Conservation (phyloP, 1,140 invertebrate species). For the Pogonus chalceus region DNA sequence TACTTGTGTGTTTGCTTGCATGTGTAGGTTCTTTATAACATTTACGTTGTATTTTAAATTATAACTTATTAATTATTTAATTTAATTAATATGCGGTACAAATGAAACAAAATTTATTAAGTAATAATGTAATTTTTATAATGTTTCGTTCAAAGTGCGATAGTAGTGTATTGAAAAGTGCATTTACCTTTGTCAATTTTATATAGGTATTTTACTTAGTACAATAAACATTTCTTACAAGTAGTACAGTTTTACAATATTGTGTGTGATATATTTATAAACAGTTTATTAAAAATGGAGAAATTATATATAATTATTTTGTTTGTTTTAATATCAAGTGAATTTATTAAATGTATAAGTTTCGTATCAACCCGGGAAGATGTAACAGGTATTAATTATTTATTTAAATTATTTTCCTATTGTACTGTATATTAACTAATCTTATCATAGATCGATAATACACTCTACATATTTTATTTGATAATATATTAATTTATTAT, state of each 20-base stretch:
- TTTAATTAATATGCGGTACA: not conserved
- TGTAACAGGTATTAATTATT: not conserved
- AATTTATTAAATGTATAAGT: not conserved
- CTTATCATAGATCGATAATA: not conserved
- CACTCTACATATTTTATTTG: too few relatives aligned
- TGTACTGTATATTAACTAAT: not conserved
- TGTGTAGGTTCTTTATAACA: too few relatives aligned
- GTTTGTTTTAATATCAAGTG: not conserved
- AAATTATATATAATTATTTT: not conserved
- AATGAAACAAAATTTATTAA: not conserved
- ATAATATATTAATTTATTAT: not conserved
- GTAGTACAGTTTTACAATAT: not conserved
- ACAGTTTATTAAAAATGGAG: not conserved
- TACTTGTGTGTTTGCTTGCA: too few relatives aligned
- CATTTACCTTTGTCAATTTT: constrained; percentile 1
- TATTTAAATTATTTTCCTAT: not conserved
- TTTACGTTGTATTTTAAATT: too few relatives aligned
- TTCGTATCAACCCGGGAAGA: not conserved
- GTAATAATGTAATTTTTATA: not conserved
- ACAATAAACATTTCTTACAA: not conserved
- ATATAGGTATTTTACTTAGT: not conserved
- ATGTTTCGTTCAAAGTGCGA: not conserved
- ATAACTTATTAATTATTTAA: too few relatives aligned
- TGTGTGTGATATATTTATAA: not conserved
- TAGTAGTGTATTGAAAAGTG: not conserved